Base-by-base conservation (phyloP, 2,113 vertebrate genomes). In the Rhineura floridana region DNA sequence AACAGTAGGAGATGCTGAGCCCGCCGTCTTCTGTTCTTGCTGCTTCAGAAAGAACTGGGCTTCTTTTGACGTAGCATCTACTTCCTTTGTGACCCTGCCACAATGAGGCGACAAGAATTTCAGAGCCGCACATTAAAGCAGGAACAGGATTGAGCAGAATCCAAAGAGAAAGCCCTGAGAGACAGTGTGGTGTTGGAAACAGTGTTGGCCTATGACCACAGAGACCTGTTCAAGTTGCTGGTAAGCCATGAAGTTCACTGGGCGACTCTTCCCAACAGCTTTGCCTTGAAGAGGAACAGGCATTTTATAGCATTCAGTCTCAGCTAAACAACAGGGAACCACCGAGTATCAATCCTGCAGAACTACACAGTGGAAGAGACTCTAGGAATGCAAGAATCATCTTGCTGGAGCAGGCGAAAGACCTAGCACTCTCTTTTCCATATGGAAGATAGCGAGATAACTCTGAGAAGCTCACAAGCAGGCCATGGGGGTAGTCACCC, bases 71-170 rank as follows among this genome's bases (percentile, higher is more conserved):
- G 97, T 92, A 15, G 96, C 96, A 17, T 98, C 97, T 6, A 99
- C 98, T 93, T 99, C 98, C 95, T 99, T 98, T 83, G 97, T 97
- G 77, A 99, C 98, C 94, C 99, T 99, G 95, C 91, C 48, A 52
- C 90, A 36, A 39, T 80, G 86, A 86, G 86, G 70, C n/a, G 63
- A 23, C 91, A 85, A 91, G 76, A 91, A 36, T 93, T 9, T 52
- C 59, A 12, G 75, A 90, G 89, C 0, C 55, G 75, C 86, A 87
- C 23, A 39, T 81, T 94, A 69, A 81, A 88, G 84, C 83, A 85
- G 25, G 90, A 13, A 48, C 10, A 46, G 46, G 19, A 25, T 6
- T 52, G 30, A 25, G 83, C 50, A 59, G 3, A 76, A 85, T 48
- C 15, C 28, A 76, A 17, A 50, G 48, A 75, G 12, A 15, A 12